These are phyloP conservation scores for Scaptodrosophila latifasciaeformis DNA, from an alignment of 2,888 invertebrate genomes.

Conservation along the genomic window DNA sequence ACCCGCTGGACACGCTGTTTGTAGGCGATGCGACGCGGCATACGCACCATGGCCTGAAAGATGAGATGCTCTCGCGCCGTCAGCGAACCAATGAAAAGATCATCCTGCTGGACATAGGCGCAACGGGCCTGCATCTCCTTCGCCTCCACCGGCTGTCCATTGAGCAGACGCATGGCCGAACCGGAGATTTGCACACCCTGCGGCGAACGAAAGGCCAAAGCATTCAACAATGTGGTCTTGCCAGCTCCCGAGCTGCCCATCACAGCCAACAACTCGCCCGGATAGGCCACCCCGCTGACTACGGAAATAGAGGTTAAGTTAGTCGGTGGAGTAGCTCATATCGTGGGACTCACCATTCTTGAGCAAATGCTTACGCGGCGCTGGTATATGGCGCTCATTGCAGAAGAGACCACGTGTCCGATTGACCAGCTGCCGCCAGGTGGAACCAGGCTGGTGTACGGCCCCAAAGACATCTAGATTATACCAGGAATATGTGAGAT, in stretches of 20 bases:
- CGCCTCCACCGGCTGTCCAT: conserved; percentile 85
- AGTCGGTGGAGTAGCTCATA: too few species aligned
- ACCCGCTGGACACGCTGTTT: conserved; percentile 85
- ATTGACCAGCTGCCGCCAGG: conserved; percentile 75
- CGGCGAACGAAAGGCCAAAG: conserved; percentile 87
- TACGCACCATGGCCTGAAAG: conserved; percentile 91
- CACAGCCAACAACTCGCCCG: conserved; percentile 90
- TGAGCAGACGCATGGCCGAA: conserved; percentile 79
- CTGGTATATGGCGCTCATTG: conserved; percentile 72
- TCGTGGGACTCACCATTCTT: conserved; percentile 82
- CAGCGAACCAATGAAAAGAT: conserved; percentile 91
- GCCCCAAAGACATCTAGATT: conserved; percentile 85
- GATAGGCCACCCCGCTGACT: conserved; percentile 89
- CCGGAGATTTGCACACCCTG: conserved; percentile 80
- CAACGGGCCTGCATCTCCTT: conserved; percentile 85
- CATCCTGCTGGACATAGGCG: conserved; percentile 96
- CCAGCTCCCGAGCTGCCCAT: conserved; percentile 95
- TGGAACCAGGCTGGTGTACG: conserved; percentile 76
- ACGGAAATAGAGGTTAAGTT: neutral
- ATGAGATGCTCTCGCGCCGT: conserved; percentile 92
- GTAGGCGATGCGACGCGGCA: conserved; percentile 86
- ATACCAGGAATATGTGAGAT: conserved; percentile 85
- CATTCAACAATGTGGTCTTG: conserved; percentile 94
- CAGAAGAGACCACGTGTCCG: conserved; percentile 75
- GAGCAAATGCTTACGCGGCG: conserved; percentile 81